Evolutionary conservation across 2,113 vertebrate genomes (phyloP), one percentile per base, ranked within the genome.

Genomic region (Caranx ignobilis): DNA sequence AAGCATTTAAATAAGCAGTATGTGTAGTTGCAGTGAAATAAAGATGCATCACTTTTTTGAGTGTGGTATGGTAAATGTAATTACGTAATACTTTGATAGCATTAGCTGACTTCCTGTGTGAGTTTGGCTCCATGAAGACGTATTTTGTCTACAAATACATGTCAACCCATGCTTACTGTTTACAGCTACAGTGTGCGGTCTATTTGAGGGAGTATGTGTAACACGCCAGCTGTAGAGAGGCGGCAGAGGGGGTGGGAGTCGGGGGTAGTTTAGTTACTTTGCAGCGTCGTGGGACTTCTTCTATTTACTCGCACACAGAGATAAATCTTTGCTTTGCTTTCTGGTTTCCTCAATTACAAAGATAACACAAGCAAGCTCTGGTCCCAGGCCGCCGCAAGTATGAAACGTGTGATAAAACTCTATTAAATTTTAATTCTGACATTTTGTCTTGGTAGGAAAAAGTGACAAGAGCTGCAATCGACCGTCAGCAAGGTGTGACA

Each of bases 321-420:
- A 93, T 91, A 91, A 92, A 73, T 72, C 32, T 83, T 75, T 84
- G 66, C 86, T 93, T 88, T 86, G 69, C 89, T 92, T 90, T 91
- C 50, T 78, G 79, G 87, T 91, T 92, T 93, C 90, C 88, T 85
- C 81, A 91, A 91, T 93, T 92, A 93, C 45, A 71, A 84, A 88
- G 91, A 94, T 94, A 92, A 87, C 75, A 62, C 52, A 32, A 76
- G 68, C 72, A 63, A 66, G 67, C 72, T 32, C 26, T 59, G 26
- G 80, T 84, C 67, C 66, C 83, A 84, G 79, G 84, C 73, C 68
- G 34, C 72, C 3, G 71, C 71, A 57, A 83, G 57, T 45, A 83
- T 6, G n/a, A 84, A 63, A 69, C 81, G 35, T 65, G 43, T 19
- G 78, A 81, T 74, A 78, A 65, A 43, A 21, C 32, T 48, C 9